Evolutionary conservation across 2,113 vertebrate species (phyloP).

Genomic region (Pongo abelii): DNA sequence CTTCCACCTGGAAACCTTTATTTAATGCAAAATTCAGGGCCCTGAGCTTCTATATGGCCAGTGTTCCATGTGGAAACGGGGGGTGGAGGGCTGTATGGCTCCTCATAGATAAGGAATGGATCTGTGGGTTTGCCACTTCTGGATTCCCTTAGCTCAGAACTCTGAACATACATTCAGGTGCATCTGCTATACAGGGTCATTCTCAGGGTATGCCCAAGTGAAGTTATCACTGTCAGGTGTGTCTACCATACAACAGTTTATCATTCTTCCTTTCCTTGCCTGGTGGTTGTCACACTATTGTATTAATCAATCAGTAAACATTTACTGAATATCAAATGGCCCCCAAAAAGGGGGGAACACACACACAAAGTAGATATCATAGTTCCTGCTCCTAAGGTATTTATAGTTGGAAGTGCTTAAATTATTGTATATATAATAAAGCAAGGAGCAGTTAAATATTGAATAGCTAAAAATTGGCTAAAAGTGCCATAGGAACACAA

Average conservation of each 20-base stretch:
- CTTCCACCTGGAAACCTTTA: no score
- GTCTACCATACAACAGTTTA: background rate
- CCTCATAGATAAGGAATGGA: no score
- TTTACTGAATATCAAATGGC: background rate
- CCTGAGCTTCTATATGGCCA: no score
- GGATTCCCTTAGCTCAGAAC: no score
- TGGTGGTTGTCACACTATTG: background rate
- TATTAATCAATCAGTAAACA: background rate
- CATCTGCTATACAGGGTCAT: no score
- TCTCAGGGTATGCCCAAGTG: no score
- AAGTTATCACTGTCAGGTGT: no score
- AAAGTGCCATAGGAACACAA: background rate
- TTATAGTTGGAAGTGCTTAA: background rate
- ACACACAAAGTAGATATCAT: background rate
- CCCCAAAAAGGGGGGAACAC: background rate
- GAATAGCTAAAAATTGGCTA: background rate
- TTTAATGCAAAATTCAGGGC: no score
- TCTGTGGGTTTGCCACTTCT: no score
- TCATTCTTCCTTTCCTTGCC: background rate
- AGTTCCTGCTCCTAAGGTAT: background rate
- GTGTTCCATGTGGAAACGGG: no score
- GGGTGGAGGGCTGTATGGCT: no score
- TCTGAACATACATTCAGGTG: no score
- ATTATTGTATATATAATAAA: background rate
- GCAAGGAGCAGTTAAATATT: background rate